Conservation (phyloP, 1,140 invertebrate genomes). For the Brachionus koreanus region DNA sequence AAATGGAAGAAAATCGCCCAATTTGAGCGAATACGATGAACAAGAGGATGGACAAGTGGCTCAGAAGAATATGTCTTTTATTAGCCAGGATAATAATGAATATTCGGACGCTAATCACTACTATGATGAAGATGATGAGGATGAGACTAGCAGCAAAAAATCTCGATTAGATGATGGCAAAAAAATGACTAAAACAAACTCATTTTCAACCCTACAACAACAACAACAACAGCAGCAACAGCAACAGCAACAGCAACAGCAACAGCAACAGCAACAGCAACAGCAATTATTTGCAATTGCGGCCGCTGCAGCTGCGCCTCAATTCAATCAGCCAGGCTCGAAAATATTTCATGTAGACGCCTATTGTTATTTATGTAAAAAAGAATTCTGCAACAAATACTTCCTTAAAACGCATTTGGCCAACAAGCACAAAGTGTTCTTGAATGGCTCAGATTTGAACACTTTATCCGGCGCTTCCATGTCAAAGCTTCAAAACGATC, state of each 20-base stretch:
- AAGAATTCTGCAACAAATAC: conserved; percentile 62
- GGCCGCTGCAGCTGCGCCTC: not conserved
- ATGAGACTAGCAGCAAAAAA: not conserved
- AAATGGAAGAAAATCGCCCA: not conserved
- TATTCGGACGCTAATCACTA: not conserved
- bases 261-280: not conserved
- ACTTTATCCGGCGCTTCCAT: conserved; percentile 4
- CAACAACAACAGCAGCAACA: no score
- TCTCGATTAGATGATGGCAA: no score
- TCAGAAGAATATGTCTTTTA: not conserved
- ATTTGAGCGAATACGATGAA: conserved; percentile 7
- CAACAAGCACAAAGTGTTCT: conserved; percentile 41
- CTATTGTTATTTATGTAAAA: conserved; percentile 71
- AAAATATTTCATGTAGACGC: conserved; percentile 64
- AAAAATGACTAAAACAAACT: not conserved
- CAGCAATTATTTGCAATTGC: conserved; percentile 1
- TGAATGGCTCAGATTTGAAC: conserved; percentile 24
- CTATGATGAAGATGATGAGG: not conserved
- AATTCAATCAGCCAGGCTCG: not conserved
- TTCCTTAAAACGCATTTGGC: conserved; percentile 50
- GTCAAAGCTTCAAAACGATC: conserved; percentile 33
- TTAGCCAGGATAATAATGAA: not conserved
- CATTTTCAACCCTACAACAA: not conserved
- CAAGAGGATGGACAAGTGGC: not conserved
- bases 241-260: not conserved